Evolutionary conservation across 53 echinoderm and acorn worm genomes (phyloP).

Genomic region (Holothuria leucospilota): DNA sequence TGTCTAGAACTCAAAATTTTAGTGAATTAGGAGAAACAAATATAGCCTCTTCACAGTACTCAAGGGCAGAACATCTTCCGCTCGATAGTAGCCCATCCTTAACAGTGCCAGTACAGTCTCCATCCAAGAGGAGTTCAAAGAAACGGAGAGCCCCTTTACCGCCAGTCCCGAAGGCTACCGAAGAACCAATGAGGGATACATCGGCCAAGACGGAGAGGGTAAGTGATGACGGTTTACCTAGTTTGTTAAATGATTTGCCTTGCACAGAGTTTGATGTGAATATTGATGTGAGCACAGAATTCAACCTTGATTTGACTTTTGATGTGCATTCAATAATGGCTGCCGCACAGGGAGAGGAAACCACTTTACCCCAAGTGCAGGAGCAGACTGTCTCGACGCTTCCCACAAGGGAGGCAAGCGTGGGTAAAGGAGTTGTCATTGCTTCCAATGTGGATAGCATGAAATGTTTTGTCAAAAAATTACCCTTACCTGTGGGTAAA

Average conservation of each 20-base stretch:
- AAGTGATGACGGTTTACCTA: constrained; percentile 16
- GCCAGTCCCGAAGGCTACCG: constrained; percentile 32
- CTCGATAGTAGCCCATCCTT: constrained; percentile 17
- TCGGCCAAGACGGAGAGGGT: constrained; percentile 29
- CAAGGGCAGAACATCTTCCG: constrained; percentile 60
- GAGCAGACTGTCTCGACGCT: constrained; percentile 50
- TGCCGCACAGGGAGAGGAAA: constrained; percentile 27
- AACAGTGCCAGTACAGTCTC: constrained; percentile 4
- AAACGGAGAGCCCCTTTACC: constrained; percentile 70
- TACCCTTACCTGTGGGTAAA: constrained; percentile 80
- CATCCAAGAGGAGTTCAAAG: constrained; percentile 54
- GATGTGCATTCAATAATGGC: constrained; percentile 51
- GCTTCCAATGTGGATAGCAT: constrained; percentile 50
- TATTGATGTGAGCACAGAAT: constrained; percentile 30
- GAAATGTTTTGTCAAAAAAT: constrained; percentile 65
- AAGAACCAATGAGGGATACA: not conserved
- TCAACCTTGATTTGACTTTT: constrained; percentile 37
- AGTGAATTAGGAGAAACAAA: constrained; percentile 6
- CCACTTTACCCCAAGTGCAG: constrained; percentile 46
- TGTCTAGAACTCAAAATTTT: constrained; percentile 26
- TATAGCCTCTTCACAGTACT: constrained; percentile 57
- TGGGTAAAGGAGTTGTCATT: no score
- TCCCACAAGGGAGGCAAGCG: no score
- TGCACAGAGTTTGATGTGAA: constrained; percentile 33
- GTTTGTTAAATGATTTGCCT: constrained; percentile 17